Evolutionary conservation across 37 sponge, comb jelly and placozoan genomes (phyloP).

Genomic region (Spongilla lacustris): DNA sequence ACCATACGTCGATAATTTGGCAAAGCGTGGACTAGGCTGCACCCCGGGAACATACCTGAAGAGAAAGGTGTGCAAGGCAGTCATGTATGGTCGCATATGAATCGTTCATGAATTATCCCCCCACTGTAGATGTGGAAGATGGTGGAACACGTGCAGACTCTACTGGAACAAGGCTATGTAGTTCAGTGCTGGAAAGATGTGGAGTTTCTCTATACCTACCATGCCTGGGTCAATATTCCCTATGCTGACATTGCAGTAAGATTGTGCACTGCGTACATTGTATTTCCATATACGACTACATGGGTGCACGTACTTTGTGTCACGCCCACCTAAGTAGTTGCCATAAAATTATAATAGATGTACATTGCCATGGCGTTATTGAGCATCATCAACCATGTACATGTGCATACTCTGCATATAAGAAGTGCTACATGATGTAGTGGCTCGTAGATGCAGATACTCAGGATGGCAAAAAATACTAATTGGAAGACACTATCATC

Average conservation of each 20-base stretch:
- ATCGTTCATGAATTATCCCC: too few species aligned
- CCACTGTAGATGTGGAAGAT: constrained; percentile 36
- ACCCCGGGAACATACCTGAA: background rate
- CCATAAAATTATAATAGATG: too few species aligned
- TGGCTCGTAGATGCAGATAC: too few species aligned
- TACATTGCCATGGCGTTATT: too few species aligned
- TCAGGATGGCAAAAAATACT: too few species aligned
- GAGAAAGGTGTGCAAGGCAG: background rate
- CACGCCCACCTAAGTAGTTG: too few species aligned
- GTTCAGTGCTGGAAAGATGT: constrained; percentile 56
- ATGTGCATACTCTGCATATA: too few species aligned
- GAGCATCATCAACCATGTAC: too few species aligned
- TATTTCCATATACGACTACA: background rate
- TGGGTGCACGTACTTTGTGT: too few species aligned
- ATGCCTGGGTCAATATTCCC: constrained; percentile 27
- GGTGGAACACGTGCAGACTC: constrained; percentile 23
- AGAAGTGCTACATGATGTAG: too few species aligned
- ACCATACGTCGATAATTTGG: background rate
- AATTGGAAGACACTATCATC: too few species aligned
- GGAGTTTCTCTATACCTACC: constrained; percentile 56
- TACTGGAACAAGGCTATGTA: constrained; percentile 36
- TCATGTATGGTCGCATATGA: background rate
- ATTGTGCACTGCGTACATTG: background rate
- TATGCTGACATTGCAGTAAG: constrained; percentile 27
- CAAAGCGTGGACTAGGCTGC: background rate